Evolutionary conservation across 1,140 invertebrate genomes (phyloP), one percentile per base, ranked within the genome.

Genomic region (Nylanderia fulva): DNA sequence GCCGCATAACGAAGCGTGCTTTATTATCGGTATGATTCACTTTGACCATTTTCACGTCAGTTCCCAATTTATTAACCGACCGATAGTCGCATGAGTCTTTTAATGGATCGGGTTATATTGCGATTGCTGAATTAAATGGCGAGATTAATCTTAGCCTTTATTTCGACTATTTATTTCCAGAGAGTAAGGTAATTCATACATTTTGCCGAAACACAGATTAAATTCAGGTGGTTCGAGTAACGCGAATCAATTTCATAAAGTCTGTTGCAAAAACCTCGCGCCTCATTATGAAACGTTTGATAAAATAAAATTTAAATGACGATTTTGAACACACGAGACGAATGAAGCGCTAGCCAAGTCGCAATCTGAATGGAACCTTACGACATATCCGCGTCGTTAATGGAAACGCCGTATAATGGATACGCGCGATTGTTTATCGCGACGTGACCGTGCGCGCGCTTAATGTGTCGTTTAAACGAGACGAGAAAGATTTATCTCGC

Each of bases 391-490:
- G 24, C 0, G 15, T 80, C 48, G 21, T 80, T 80, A 80, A 71
- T 80, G 77, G 64, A 69, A 80, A 80, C 66, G 52, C 24, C 33
- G 24, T 24, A 24, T 21, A 18, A 48, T 29, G 11, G 24, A 5
- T 58, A 58, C 21, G 64, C 52, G 52, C n/a, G 66, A 82, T 82
- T 64, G 77, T 82, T 82, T 82, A 71, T 71, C 76, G 77, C 52
- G 33, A 71, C 52, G 64, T 71, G 36, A 24, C 6, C 52, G 39
- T 18, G 29, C 42, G 13, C 42, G 13, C 63, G 48, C 45, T 80
- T 69, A 80, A 80, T 69, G 63, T 69, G 76, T 39, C 24, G 24
- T 72, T 82, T 72, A 52, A 82, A 82, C 52, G 77, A 72, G 69
- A 80, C 77, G 48, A 48, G 36, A 8, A 27, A 82, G 66, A 82